Evolutionary conservation across 2,888 invertebrate species (phyloP), one percentile per base, ranked within the genome.

Genomic region (Lagria hirta): DNA sequence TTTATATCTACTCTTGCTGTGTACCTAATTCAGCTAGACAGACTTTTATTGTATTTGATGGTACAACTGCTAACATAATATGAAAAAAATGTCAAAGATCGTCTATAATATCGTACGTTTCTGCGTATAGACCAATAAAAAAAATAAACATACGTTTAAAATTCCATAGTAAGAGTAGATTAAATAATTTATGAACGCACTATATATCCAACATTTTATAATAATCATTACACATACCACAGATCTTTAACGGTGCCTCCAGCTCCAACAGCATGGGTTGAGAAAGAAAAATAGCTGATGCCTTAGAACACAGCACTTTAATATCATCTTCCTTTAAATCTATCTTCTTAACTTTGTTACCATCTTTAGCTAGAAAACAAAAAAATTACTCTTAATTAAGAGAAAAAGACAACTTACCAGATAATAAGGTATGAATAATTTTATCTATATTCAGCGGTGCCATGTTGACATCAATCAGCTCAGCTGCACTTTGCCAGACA

Each of bases 201-300:
- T n/a, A n/a, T n/a, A n/a, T n/a, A n/a, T n/a, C n/a, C n/a, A n/a
- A n/a, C n/a, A n/a, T n/a, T n/a, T n/a, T n/a, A n/a, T n/a, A n/a
- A n/a, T 15, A 11, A 3, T 5, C 8, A 7, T 4, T n/a, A 2
- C 15, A 8, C 8, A 12, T 54, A 67, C 66, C 66, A 27, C 60
- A 60, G 35, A 68, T 60, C 56, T 65, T 65, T 24, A 68, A 53
- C 1, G 68, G 67, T 2, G 67, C 61, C 45, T 68, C 66, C 30
- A 69, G 32, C 49, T 67, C 66, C 30, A 69, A 48, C 24, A 69
- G 52, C 64, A 64, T 65, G 3, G 68, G 67, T 49, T 69, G 67
- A 3, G 54, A 30, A 27, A 64, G 37, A 36, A 69, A 61, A 27
- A 68, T 58, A 28, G 60, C 55, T 28, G 52, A 52, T 2, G 61